A percentile compares a stretch with the other conserved stretches of the same genome.
These are phyloP conservation scores for Steinernema scapterisci DNA, from an alignment of 2,888 invertebrate species.

Conservation along the genomic window DNA sequence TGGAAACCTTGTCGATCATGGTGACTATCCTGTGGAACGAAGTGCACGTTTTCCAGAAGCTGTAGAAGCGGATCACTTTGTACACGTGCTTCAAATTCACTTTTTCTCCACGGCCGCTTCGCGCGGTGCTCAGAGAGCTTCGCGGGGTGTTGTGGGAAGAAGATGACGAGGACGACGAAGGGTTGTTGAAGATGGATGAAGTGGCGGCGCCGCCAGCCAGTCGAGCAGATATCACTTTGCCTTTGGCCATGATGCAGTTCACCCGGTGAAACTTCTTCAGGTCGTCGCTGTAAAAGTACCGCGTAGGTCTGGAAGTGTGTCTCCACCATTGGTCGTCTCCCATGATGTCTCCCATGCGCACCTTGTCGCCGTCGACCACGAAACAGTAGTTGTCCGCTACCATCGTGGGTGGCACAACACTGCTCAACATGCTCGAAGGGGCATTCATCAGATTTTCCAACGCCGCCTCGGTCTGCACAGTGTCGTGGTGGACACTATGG, in stretches of 20 bases:
- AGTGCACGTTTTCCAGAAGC: conserved; percentile 68
- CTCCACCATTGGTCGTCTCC: conserved; percentile 67
- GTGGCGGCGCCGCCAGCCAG: conserved; percentile 40
- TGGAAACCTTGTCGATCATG: conserved; percentile 63
- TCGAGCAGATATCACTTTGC: conserved; percentile 56
- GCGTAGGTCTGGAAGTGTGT: conserved; percentile 66
- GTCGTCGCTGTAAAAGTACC: conserved; percentile 66
- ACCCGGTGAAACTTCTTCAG: conserved; percentile 65
- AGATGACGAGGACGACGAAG: conserved; percentile 33
- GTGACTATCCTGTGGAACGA: conserved; percentile 68
- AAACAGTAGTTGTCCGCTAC: conserved; percentile 68
- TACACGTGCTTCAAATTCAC: conserved; percentile 63
- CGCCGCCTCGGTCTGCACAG: conserved; percentile 67
- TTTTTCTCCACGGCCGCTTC: conserved; percentile 41
- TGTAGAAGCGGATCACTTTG: conserved; percentile 67
- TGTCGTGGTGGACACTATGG: conserved; percentile 67
- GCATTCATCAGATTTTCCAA: conserved; percentile 66
- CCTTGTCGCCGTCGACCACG: conserved; percentile 66
- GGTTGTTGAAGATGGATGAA: conserved; percentile 22
- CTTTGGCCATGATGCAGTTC: conserved; percentile 63
- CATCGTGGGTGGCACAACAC: conserved; percentile 61
- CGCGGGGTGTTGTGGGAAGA: conserved; percentile 41
- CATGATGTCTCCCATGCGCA: conserved; percentile 64
- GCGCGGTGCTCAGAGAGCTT: conserved; percentile 40
- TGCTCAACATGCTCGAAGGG: conserved; percentile 61